Conservation (phyloP, 2,113 vertebrate species). For the Marcusenius ussheri region DNA sequence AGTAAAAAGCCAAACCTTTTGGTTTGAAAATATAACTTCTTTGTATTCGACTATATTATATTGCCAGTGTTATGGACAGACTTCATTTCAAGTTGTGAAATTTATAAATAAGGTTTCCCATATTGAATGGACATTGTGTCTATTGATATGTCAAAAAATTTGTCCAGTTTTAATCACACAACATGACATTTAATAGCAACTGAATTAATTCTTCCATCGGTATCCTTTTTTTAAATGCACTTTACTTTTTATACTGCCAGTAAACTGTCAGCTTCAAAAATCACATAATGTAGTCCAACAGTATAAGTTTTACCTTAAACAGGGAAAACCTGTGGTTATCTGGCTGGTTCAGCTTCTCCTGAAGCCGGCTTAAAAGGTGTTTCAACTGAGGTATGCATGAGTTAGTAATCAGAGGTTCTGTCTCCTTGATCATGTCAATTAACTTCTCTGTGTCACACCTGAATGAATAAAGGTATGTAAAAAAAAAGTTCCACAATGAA, state of each 20-base stretch:
- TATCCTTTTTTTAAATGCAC: neutral
- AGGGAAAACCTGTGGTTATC: constrained; percentile 71
- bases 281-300: neutral
- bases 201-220: neutral
- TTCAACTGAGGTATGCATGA: constrained; percentile 66
- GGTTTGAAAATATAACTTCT: neutral
- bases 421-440: constrained; percentile 68
- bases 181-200: neutral
- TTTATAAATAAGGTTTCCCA: neutral
- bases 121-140: neutral
- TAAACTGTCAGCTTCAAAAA: neutral
- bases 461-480: neutral
- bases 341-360: constrained; percentile 74
- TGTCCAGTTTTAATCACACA: neutral
- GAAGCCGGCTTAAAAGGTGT: constrained; percentile 70
- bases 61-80: neutral
- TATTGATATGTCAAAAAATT: neutral
- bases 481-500: neutral
- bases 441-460: constrained; percentile 74
- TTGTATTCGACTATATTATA: neutral
- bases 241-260: neutral
- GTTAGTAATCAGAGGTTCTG: constrained; percentile 78
- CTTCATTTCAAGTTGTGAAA: neutral
- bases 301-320: constrained; percentile 69
- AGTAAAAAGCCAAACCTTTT: neutral